These are phyloP conservation scores for Anarsia innoxiella DNA, from an alignment of 2,888 invertebrate genomes.

Conservation along the genomic window DNA sequence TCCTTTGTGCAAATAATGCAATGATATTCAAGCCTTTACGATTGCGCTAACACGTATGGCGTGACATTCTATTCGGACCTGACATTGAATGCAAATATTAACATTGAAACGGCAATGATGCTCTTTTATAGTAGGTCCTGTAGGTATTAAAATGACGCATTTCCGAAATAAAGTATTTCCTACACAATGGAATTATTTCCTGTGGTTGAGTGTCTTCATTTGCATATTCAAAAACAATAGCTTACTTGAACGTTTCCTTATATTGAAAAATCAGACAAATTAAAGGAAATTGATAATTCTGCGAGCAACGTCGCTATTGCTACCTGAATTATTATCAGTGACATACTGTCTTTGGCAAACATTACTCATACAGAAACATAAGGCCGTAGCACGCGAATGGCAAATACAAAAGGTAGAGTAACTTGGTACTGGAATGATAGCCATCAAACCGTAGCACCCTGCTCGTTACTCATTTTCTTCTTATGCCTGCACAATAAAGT, in stretches of 20 bases:
- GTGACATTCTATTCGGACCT: conserved; percentile 1
- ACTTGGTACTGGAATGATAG: conserved; percentile 40
- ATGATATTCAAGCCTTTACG: conserved; percentile 34
- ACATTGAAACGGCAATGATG: conserved; percentile 7
- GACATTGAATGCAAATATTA: conserved; percentile 1
- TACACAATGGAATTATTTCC: too few relatives aligned
- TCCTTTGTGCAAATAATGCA: conserved; percentile 59
- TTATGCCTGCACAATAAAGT: background rate
- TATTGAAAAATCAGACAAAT: too few relatives aligned
- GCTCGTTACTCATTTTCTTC: conserved; percentile 22
- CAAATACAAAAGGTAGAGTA: too few relatives aligned
- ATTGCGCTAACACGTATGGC: conserved; percentile 8
- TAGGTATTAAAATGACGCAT: conserved; percentile 2
- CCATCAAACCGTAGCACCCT: conserved; percentile 39
- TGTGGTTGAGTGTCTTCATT: too few relatives aligned
- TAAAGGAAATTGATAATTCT: too few relatives aligned
- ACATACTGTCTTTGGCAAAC: conserved; percentile 2
- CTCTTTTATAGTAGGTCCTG: background rate
- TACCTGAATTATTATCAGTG: too few relatives aligned
- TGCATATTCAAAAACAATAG: too few relatives aligned
- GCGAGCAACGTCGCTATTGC: too few relatives aligned
- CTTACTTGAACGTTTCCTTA: too few relatives aligned
- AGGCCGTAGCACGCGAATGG: conserved; percentile 28
- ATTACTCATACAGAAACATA: conserved; percentile 22
- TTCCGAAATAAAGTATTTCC: too few relatives aligned